Conservation (phyloP, 1,140 invertebrate species). For the Helicoverpa zea region DNA sequence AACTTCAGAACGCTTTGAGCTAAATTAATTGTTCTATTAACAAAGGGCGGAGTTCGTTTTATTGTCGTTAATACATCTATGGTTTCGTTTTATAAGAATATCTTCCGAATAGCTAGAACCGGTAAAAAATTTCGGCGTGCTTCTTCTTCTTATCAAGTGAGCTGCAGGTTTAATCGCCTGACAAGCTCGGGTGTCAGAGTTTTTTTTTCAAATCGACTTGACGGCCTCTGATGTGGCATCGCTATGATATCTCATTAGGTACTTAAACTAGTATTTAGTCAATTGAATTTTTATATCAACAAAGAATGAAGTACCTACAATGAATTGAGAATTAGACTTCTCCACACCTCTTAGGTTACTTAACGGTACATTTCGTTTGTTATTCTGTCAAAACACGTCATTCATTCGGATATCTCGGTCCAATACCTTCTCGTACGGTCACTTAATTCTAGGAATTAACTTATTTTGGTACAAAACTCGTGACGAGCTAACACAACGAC, state of each 20-base stretch:
- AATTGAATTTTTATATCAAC: too few species aligned
- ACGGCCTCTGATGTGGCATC: too few species aligned
- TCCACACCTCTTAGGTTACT: constrained; percentile 12
- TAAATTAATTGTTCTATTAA: constrained; percentile 1
- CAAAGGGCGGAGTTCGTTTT: background rate
- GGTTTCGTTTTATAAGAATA: too few species aligned
- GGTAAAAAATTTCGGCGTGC: background rate
- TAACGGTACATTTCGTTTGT: constrained; percentile 45
- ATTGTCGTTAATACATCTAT: background rate
- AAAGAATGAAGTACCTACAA: background rate
- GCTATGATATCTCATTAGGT: too few species aligned
- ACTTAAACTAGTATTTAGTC: too few species aligned
- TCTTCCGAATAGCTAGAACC: too few species aligned
- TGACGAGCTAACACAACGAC: background rate
- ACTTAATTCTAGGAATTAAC: background rate
- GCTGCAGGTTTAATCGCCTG: too few species aligned
- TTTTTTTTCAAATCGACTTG: too few species aligned
- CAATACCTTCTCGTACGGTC: constrained; percentile 29
- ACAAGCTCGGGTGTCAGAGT: too few species aligned
- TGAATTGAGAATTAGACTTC: constrained; percentile 1
- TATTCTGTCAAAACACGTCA: constrained; percentile 22
- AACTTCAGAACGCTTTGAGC: background rate
- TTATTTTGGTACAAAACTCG: background rate
- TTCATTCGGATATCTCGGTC: constrained; percentile 26
- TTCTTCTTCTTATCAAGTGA: too few species aligned